Conservation (phyloP, 2,113 vertebrate genomes). For the Pionites leucogaster region DNA sequence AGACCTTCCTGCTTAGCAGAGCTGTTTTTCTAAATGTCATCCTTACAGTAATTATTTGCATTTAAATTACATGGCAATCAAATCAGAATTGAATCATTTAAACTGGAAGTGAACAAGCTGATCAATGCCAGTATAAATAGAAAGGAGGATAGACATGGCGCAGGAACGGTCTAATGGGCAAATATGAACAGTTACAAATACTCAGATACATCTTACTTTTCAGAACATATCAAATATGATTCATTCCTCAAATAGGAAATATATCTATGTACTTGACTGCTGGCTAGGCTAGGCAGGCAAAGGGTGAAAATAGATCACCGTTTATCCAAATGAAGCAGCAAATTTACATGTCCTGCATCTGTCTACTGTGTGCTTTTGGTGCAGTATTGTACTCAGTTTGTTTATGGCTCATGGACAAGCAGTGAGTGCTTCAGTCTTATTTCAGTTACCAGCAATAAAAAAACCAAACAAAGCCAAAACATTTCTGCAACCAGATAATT, state of each 20-base stretch:
- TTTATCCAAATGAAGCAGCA: conserved; percentile 2
- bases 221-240: not conserved
- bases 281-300: not conserved
- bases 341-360: not conserved
- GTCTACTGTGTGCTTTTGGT: not conserved
- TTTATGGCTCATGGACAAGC: not conserved
- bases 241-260: conserved; percentile 32
- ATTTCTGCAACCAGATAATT: not conserved
- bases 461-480: accelerated
- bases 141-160: conserved; percentile 62
- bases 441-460: not conserved
- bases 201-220: conserved; percentile 22
- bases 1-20: conserved; percentile 65
- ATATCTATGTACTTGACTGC: conserved; percentile 1
- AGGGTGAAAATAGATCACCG: not conserved
- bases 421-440: not conserved
- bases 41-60: conserved; percentile 85
- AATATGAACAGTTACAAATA: conserved; percentile 41
- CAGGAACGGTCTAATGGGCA: conserved; percentile 35
- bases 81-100: conserved; percentile 84
- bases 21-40: conserved; percentile 76
- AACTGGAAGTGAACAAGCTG: conserved; percentile 82
- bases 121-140: conserved; percentile 85
- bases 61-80: conserved; percentile 85
- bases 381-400: not conserved